Conservation (phyloP, 2,113 vertebrate species). For the Pseudorectes ferrugineus region DNA sequence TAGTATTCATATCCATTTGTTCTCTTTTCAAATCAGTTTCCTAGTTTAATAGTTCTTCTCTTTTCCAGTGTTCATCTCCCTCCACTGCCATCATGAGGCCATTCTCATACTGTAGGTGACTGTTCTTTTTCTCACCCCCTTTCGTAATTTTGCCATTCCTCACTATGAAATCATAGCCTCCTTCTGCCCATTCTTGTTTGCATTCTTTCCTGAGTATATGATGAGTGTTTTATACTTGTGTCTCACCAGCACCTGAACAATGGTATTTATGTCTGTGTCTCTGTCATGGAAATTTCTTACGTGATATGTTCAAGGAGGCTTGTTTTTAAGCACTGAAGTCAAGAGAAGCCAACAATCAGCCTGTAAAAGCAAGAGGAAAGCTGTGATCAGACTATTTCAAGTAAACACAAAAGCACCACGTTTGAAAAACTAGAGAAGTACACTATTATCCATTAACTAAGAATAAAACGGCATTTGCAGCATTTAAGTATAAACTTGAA, state of each 20-base stretch:
- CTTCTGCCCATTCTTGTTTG: neutral
- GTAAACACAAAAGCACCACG: neutral
- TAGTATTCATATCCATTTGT: neutral
- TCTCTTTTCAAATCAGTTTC: neutral
- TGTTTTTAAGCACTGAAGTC: neutral
- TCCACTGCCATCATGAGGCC: neutral
- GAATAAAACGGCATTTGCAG: neutral
- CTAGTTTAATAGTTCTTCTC: neutral
- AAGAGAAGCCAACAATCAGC: neutral
- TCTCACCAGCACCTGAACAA: neutral
- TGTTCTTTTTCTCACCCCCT: neutral
- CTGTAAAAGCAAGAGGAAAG: neutral
- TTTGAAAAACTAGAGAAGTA: neutral
- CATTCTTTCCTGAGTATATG: neutral
- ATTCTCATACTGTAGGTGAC: neutral
- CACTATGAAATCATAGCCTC: neutral
- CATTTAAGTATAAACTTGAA: neutral
- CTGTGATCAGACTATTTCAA: neutral
- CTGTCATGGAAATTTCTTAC: neutral
- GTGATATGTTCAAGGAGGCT: neutral
- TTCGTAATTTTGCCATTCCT: neutral
- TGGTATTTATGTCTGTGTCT: neutral
- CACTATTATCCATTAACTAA: neutral
- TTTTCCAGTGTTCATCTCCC: neutral
- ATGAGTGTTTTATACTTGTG: neutral